Conservation (phyloP, 2,797 vertebrate genomes). For the Oceanodroma leucorhoa region DNA sequence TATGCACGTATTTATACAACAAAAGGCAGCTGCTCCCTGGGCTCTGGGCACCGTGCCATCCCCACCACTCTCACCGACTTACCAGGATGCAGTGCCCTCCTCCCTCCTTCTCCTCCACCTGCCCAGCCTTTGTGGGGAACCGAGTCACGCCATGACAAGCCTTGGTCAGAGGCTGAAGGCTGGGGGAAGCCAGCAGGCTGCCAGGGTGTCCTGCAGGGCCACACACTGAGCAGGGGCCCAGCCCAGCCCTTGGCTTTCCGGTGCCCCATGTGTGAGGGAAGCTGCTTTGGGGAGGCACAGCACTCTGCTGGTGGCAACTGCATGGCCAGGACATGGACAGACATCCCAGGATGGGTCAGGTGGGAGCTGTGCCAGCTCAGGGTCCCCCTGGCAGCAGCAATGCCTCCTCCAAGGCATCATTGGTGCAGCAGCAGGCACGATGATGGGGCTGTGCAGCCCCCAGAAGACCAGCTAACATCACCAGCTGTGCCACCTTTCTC, state of each 20-base stretch:
- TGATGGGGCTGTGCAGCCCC: not conserved
- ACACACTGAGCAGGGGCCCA: not conserved
- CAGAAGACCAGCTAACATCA: not conserved
- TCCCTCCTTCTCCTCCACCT: not conserved
- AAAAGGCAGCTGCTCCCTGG: not conserved
- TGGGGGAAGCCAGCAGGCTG: not conserved
- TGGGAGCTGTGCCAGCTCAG: not conserved
- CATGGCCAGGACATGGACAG: accelerated
- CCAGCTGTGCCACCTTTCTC: not conserved
- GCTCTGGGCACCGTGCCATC: not conserved
- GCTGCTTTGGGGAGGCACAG: not conserved
- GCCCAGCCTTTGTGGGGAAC: not conserved
- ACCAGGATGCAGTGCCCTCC: not conserved
- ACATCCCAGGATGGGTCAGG: too few species aligned
- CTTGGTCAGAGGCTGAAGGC: not conserved
- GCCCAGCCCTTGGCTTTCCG: not conserved
- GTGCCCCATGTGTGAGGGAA: not conserved
- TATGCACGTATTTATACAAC: not conserved
- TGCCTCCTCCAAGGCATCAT: not conserved
- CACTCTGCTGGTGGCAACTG: not conserved
- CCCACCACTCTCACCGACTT: not conserved
- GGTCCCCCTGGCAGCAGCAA: accelerated
- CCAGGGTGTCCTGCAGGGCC: accelerated
- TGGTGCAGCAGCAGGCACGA: not conserved
- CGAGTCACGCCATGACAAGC: accelerated